Percentiles rank a stretch among this genome's conserved stretches.
phyloP scores from a whole-genome alignment of 2,113 vertebrate genomes.

The Reinhardtius hippoglossoides region DNA sequence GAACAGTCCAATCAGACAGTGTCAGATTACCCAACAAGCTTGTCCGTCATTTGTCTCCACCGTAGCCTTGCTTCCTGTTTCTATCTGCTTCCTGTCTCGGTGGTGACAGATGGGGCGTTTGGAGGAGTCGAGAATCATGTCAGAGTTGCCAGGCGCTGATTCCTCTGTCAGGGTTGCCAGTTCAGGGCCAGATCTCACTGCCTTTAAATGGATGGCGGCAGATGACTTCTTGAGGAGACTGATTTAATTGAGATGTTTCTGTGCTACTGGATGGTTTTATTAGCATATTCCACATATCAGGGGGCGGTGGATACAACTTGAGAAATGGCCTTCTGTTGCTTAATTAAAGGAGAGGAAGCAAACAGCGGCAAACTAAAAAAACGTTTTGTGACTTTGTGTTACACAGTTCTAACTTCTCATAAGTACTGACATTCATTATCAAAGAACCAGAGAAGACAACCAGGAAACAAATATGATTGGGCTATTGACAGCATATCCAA shows the following conservation, averaged over 20 bases:
- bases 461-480: constrained; percentile 36
- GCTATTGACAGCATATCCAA: constrained; percentile 57
- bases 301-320: background rate
- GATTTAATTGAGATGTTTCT: constrained; percentile 53
- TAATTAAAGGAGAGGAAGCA: constrained; percentile 29
- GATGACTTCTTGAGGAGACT: constrained; percentile 10
- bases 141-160: constrained; percentile 36
- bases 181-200: constrained; percentile 8
- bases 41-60: constrained; percentile 65
- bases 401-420: constrained; percentile 23
- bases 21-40: constrained; percentile 63
- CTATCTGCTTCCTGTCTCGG: constrained; percentile 66
- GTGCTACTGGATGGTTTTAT: constrained; percentile 8
- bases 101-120: constrained; percentile 59
- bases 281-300: constrained; percentile 26
- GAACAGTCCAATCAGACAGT: constrained; percentile 61
- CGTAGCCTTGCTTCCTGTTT: constrained; percentile 56
- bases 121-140: constrained; percentile 37
- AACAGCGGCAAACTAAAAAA: constrained; percentile 1
- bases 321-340: constrained; percentile 4
- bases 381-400: constrained; percentile 7
- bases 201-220: constrained; percentile 22
- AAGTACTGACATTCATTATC: constrained; percentile 6
- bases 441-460: constrained; percentile 37
- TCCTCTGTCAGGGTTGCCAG: constrained; percentile 41